These are phyloP conservation scores for Drosophila bifasciata DNA, from an alignment of 1,140 invertebrate genomes.

Conservation along the genomic window DNA sequence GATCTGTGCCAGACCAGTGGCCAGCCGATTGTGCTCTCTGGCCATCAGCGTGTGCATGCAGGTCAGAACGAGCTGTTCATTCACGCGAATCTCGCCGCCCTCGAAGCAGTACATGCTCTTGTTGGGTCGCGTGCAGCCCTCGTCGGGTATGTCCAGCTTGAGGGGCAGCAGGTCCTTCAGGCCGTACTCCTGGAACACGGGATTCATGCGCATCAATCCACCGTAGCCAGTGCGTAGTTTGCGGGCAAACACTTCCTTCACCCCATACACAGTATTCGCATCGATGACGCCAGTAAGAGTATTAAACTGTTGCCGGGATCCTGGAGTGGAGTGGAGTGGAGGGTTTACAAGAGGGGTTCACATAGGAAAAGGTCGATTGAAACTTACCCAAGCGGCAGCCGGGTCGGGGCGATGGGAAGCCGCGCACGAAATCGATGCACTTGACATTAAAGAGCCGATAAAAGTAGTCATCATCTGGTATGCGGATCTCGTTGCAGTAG, in stretches of 20 bases:
- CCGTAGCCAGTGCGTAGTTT: conserved; percentile 91
- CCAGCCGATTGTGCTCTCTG: conserved; percentile 94
- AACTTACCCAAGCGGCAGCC: conserved; percentile 91
- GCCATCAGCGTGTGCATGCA: conserved; percentile 96
- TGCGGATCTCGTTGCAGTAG: conserved; percentile 95
- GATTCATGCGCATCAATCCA: conserved; percentile 93
- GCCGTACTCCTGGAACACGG: conserved; percentile 93
- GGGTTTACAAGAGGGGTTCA: no score
- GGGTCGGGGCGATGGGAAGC: conserved; percentile 92
- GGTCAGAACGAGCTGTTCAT: conserved; percentile 95
- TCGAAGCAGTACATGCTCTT: conserved; percentile 96
- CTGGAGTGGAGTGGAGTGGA: conserved; percentile 68
- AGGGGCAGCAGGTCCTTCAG: conserved; percentile 94
- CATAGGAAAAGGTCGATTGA: background rate
- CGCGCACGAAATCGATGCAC: conserved; percentile 94
- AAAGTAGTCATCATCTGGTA: conserved; percentile 96
- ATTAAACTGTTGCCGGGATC: conserved; percentile 92
- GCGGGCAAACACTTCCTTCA: conserved; percentile 90
- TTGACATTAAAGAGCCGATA: conserved; percentile 92
- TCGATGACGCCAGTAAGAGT: conserved; percentile 90
- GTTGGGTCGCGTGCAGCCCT: conserved; percentile 95
- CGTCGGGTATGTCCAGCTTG: conserved; percentile 95
- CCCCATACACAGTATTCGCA: conserved; percentile 91
- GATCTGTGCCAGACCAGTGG: conserved; percentile 89
- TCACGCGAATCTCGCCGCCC: conserved; percentile 96